A percentile compares a stretch with the other conserved stretches of the same genome.
Evolutionary conservation across 2,113 vertebrate genomes (phyloP).

Genomic region (Nipponia nippon): DNA sequence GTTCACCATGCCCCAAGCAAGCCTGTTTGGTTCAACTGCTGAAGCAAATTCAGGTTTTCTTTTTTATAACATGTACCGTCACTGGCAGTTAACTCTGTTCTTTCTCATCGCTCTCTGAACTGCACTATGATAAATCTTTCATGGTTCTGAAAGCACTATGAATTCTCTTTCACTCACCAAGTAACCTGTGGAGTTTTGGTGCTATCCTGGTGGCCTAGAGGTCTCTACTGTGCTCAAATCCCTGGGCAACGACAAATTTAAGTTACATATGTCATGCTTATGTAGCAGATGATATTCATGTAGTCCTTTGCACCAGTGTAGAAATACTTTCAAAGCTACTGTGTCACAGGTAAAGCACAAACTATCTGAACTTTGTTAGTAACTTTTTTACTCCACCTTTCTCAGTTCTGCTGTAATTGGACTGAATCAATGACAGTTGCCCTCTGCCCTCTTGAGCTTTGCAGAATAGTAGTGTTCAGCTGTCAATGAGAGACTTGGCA

Average conservation of each 20-base stretch:
- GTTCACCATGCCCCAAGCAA: neutral
- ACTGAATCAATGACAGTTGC: neutral
- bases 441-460: neutral
- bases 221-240: neutral
- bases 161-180: neutral
- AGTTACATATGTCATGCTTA: neutral
- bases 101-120: neutral
- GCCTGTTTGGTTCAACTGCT: neutral
- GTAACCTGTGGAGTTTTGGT: neutral
- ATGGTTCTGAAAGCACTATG: neutral
- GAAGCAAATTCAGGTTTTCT: neutral
- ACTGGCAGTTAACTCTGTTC: neutral
- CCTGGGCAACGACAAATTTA: neutral
- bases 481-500: neutral
- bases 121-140: neutral
- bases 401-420: neutral
- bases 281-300: neutral
- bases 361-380: neutral
- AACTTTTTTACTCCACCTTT: neutral
- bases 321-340: neutral
- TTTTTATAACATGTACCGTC: neutral
- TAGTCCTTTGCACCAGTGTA: neutral
- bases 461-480: neutral
- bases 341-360: neutral
- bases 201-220: neutral